phyloP scores from a whole-genome alignment of 2,797 vertebrate species.

The Hyperoplus immaculatus region DNA sequence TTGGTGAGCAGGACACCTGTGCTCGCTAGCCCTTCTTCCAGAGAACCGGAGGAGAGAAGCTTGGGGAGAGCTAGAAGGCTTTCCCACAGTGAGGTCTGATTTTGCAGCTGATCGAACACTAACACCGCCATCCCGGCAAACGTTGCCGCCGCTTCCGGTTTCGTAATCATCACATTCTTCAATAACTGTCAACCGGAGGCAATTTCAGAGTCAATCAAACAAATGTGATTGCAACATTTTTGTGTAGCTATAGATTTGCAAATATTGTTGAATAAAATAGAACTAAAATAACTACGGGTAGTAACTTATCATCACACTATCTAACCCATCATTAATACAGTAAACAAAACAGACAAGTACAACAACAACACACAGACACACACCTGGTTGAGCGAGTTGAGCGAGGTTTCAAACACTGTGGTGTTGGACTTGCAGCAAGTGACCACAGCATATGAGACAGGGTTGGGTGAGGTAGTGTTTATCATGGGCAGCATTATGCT shows the following conservation, averaged over 20 bases:
- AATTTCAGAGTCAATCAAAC: conserved; percentile 3
- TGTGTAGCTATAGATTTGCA: neutral
- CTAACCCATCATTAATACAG: neutral
- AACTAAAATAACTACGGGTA: neutral
- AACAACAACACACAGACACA: conserved; percentile 18
- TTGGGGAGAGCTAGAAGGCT: conserved; percentile 74
- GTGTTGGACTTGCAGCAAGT: conserved; percentile 80
- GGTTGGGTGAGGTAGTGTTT: conserved; percentile 44
- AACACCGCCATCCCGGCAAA: conserved; percentile 46
- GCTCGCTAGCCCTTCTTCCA: conserved; percentile 49
- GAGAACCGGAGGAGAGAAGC: conserved; percentile 58
- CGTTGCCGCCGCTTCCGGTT: conserved; percentile 60
- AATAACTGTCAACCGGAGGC: conserved; percentile 68
- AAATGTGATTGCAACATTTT: neutral
- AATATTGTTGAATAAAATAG: neutral
- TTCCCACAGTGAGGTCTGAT: conserved; percentile 80
- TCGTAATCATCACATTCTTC: conserved; percentile 62
- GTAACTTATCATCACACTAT: neutral
- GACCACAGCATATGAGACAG: conserved; percentile 40
- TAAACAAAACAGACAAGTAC: neutral
- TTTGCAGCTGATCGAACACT: conserved; percentile 76
- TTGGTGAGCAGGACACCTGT: conserved; percentile 53
- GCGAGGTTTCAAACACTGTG: conserved; percentile 77
- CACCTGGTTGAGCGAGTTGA: conserved; percentile 80
- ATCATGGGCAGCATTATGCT: conserved; percentile 59